A percentile compares a stretch with the other conserved stretches of the same genome.
Conservation (phyloP, 2,113 vertebrate species). For the Oostethus manadensis region DNA sequence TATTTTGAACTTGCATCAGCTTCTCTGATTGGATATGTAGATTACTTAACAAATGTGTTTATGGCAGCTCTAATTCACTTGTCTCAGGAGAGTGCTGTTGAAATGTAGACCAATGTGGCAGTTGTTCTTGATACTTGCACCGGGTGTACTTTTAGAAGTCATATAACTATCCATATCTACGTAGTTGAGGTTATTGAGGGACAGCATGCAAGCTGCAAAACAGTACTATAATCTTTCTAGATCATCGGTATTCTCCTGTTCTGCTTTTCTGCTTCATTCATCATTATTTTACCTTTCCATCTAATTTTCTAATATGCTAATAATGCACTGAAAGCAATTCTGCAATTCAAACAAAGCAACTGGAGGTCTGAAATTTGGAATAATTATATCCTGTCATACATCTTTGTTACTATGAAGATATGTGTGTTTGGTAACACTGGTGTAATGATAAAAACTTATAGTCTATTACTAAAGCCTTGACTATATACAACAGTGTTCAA, state of each 20-base stretch:
- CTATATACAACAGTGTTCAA: too few relatives aligned
- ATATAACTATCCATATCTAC: too few relatives aligned
- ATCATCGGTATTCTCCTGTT: constrained; percentile 55
- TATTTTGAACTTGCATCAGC: constrained; percentile 34
- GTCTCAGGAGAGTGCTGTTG: constrained; percentile 55
- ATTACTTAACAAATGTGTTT: constrained; percentile 15
- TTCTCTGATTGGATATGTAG: constrained; percentile 9
- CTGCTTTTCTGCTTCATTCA: constrained; percentile 35
- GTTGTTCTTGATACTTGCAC: background rate
- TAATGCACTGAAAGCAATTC: constrained; percentile 20
- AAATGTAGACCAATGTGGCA: background rate
- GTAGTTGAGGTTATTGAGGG: background rate
- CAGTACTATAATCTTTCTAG: too few relatives aligned
- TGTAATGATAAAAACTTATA: background rate
- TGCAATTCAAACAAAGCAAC: background rate
- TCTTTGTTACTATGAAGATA: constrained; percentile 16
- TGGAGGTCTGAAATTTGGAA: background rate
- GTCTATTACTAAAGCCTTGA: background rate
- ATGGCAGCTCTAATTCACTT: constrained; percentile 28
- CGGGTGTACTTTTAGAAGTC: background rate
- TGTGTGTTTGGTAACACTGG: constrained; percentile 15
- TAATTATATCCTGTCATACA: background rate
- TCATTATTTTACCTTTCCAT: background rate
- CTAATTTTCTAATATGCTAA: constrained; percentile 20
- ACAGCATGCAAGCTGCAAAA: too few relatives aligned